Evolutionary conservation across 35 echinoderm and acorn worm genomes (phyloP).

Genomic region (Nesometra sesokonis): DNA sequence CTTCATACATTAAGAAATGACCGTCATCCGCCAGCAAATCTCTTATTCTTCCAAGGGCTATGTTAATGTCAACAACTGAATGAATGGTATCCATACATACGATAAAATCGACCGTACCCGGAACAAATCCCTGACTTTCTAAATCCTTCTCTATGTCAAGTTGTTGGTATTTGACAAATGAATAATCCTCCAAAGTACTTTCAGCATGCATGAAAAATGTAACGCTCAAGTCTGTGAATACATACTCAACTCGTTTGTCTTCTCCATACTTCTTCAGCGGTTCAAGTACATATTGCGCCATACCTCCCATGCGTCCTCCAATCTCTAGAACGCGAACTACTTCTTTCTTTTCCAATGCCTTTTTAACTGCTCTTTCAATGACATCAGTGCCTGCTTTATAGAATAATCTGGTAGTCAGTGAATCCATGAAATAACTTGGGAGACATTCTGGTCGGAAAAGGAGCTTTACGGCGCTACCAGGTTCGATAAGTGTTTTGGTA

Average conservation of each 20-base stretch:
- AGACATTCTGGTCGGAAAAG: conserved; percentile 74
- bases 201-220: conserved; percentile 88
- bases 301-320: conserved; percentile 85
- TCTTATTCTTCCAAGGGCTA: conserved; percentile 43
- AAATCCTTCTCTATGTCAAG: conserved; percentile 79
- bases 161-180: conserved; percentile 81
- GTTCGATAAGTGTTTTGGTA: conserved; percentile 65
- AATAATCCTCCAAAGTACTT: conserved; percentile 27
- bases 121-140: conserved; percentile 73
- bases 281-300: conserved; percentile 64
- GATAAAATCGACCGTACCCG: conserved; percentile 65
- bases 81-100: conserved; percentile 87
- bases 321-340: conserved; percentile 82
- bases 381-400: conserved; percentile 71
- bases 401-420: conserved; percentile 65
- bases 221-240: conserved; percentile 90
- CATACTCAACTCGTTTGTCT: conserved; percentile 75
- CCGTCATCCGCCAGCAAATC: conserved; percentile 65
- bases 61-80: conserved; percentile 56
- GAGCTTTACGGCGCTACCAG: conserved; percentile 48
- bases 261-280: conserved; percentile 46
- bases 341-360: conserved; percentile 48
- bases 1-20: conserved; percentile 64
- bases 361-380: conserved; percentile 43
- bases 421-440: conserved; percentile 74